These are phyloP conservation scores for Phylloscopus whistleri DNA, from an alignment of 2,113 vertebrate genomes.

Conservation along the genomic window DNA sequence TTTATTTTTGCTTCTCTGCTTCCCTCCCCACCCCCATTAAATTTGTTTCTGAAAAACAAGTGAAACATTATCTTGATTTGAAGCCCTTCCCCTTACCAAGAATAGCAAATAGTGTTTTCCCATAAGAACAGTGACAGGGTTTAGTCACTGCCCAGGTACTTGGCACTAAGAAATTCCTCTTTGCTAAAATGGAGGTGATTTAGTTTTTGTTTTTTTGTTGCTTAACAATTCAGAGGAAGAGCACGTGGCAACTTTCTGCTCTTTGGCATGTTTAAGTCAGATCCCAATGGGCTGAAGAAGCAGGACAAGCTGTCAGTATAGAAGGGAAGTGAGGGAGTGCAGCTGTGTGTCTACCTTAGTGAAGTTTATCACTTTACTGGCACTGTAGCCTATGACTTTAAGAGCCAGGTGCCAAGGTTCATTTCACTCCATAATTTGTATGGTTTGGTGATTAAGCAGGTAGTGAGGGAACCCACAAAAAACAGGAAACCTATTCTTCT, in stretches of 20 bases:
- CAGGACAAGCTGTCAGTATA: background rate
- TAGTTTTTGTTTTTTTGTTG: background rate
- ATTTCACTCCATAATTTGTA: background rate
- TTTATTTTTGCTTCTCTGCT: slow-evolving; percentile 56
- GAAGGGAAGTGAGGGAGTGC: background rate
- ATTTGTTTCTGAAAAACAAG: slow-evolving; percentile 40
- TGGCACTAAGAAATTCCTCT: background rate
- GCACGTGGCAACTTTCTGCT: background rate
- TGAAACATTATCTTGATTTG: slow-evolving; percentile 33
- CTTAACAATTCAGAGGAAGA: background rate
- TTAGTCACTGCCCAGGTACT: slow-evolving; percentile 30
- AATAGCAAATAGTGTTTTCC: slow-evolving; percentile 36
- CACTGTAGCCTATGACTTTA: background rate
- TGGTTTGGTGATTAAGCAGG: slow-evolving; percentile 44
- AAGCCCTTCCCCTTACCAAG: slow-evolving; percentile 22
- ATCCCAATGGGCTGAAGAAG: background rate
- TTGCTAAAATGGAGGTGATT: background rate
- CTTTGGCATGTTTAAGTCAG: background rate
- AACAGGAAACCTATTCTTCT: background rate
- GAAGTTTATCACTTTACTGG: background rate
- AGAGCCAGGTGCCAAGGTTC: background rate
- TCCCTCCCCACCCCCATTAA: slow-evolving; percentile 16
- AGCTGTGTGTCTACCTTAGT: background rate
- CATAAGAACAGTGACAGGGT: background rate
- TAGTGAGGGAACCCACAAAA: background rate